phyloP scores from a whole-genome alignment of 2,113 vertebrate species.

The Varanus salvator region DNA sequence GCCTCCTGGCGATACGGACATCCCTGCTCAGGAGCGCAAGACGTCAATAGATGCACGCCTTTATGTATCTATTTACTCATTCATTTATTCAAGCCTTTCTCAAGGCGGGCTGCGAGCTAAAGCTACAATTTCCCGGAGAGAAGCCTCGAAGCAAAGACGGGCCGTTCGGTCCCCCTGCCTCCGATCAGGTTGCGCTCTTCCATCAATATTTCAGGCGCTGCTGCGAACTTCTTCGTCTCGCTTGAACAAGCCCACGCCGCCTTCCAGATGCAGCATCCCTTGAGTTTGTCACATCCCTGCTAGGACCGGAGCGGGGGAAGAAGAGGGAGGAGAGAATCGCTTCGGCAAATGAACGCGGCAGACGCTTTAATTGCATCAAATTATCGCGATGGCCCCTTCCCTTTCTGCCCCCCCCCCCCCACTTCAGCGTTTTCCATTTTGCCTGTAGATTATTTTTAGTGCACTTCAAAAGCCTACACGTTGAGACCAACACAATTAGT shows the following conservation, averaged over 20 bases:
- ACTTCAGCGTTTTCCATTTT: slow-evolving; percentile 53
- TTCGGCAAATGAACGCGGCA: slow-evolving; percentile 56
- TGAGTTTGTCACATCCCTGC: not conserved
- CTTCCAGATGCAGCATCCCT: not conserved
- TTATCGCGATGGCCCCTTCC: slow-evolving; percentile 64
- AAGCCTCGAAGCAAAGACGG: not conserved
- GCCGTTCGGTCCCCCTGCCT: not conserved
- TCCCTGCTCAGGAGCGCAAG: not conserved
- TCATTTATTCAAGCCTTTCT: slow-evolving; percentile 29
- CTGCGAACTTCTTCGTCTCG: not conserved
- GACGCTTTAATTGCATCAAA: slow-evolving; percentile 76
- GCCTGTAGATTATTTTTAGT: slow-evolving; percentile 79
- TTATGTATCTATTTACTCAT: not conserved
- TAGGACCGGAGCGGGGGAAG: no score
- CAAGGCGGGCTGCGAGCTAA: slow-evolving; percentile 12
- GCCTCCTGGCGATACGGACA: not conserved
- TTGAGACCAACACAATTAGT: slow-evolving; percentile 76
- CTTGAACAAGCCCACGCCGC: not conserved
- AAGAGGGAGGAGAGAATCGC: not conserved
- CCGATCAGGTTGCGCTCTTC: not conserved
- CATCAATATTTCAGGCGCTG: not conserved
- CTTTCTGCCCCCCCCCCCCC: slow-evolving; percentile 24
- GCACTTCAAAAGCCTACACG: slow-evolving; percentile 74
- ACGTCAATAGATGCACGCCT: not conserved
- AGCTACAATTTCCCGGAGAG: slow-evolving; percentile 52